A percentile compares a stretch with the other conserved stretches of the same genome.
These are phyloP conservation scores for Balaeniceps rex DNA, from an alignment of 2,113 vertebrate genomes.

Conservation along the genomic window DNA sequence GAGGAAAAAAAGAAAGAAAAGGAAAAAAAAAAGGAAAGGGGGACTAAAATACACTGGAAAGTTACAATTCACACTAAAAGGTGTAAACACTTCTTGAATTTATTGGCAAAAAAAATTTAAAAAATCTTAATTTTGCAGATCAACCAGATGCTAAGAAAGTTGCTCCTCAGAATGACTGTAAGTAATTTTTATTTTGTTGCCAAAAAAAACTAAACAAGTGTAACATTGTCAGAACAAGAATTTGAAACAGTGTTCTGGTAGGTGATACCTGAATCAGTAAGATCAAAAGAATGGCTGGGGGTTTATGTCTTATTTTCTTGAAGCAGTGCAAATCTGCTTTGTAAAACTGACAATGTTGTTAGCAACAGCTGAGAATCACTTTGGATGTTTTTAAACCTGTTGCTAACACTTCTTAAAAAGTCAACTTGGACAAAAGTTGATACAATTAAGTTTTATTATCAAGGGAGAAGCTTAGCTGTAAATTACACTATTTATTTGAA, in stretches of 20 bases:
- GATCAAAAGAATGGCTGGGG: background rate
- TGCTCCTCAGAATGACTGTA: constrained; percentile 94
- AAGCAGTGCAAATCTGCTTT: background rate
- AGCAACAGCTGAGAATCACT: background rate
- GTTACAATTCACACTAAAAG: constrained; percentile 54
- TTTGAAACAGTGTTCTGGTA: constrained; percentile 31
- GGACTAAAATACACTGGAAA: constrained; percentile 59
- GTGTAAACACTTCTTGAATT: constrained; percentile 20
- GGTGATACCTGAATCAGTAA: background rate
- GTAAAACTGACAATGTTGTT: background rate
- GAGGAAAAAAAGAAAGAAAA: background rate
- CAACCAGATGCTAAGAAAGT: constrained; percentile 99
- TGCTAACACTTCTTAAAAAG: background rate
- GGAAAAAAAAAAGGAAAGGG: background rate
- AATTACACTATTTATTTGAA: background rate
- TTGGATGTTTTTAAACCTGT: background rate
- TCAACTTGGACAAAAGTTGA: background rate
- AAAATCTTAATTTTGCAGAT: constrained; percentile 85
- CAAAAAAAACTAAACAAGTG: background rate
- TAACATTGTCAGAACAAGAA: constrained; percentile 12
- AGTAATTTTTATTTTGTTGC: constrained; percentile 69
- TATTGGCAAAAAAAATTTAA: constrained; percentile 51
- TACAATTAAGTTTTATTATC: background rate
- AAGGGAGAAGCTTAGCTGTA: background rate
- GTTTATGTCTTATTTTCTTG: background rate